Evolutionary conservation across 2,888 invertebrate species (phyloP).

Genomic region (Orthosia gracilis): DNA sequence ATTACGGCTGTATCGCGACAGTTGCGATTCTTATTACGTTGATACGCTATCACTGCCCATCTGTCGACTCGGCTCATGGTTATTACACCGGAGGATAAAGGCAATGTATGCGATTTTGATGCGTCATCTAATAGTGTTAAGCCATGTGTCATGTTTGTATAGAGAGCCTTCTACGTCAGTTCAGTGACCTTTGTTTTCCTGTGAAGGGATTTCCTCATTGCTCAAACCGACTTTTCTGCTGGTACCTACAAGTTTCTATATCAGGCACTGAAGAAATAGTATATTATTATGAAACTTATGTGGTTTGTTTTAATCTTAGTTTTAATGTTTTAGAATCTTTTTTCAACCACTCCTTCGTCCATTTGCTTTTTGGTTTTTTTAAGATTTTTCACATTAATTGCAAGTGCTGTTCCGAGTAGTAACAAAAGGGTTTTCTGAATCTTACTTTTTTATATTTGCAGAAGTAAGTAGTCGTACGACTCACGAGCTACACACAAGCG

Average conservation of each 20-base stretch:
- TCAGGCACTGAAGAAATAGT: no score
- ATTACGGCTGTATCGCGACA: conserved; percentile 67
- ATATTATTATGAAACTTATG: no score
- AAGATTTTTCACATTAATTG: no score
- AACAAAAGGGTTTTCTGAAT: no score
- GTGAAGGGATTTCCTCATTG: background rate
- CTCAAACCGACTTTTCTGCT: background rate
- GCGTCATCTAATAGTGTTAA: conserved; percentile 43
- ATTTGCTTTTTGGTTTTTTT: no score
- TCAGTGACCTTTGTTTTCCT: conserved; percentile 24
- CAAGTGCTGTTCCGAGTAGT: no score
- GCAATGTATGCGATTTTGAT: conserved; percentile 53
- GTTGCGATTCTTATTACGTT: conserved; percentile 81
- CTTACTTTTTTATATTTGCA: no score
- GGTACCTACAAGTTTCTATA: background rate
- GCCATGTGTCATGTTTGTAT: conserved; percentile 27
- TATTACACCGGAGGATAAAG: conserved; percentile 56
- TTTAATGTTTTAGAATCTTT: no score
- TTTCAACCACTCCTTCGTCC: no score
- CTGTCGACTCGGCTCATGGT: conserved; percentile 75
- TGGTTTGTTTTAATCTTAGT: no score
- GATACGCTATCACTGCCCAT: conserved; percentile 83
- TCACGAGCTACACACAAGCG: no score
- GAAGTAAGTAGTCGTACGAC: no score
- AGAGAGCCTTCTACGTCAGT: conserved; percentile 28